Percentiles rank a stretch among this genome's conserved stretches.
Evolutionary conservation across 2,888 invertebrate species (phyloP).

Genomic region (Ochlodes sylvanus): DNA sequence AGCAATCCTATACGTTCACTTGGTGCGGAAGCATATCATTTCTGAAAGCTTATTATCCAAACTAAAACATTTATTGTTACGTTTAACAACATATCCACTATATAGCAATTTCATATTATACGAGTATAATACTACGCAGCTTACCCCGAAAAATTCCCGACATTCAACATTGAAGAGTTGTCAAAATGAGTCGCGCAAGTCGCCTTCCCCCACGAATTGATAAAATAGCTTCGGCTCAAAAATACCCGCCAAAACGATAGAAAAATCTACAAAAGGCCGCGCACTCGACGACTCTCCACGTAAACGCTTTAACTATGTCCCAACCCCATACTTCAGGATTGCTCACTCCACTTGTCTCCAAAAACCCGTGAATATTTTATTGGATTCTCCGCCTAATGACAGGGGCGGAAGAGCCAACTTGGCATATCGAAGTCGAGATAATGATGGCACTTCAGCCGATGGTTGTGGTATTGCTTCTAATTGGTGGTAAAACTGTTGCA

Average conservation of each 20-base stretch:
- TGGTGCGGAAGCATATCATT: too few species aligned
- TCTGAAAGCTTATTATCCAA: too few species aligned
- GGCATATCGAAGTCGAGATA: slow-evolving; percentile 66
- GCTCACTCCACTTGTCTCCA: slow-evolving; percentile 85
- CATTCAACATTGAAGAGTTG: slow-evolving; percentile 57
- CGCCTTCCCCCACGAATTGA: slow-evolving; percentile 70
- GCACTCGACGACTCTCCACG: slow-evolving; percentile 76
- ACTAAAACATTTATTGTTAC: too few species aligned
- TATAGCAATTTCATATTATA: neutral
- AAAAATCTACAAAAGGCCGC: slow-evolving; percentile 80
- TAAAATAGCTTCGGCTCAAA: slow-evolving; percentile 75
- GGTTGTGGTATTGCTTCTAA: slow-evolving; percentile 81
- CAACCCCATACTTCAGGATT: slow-evolving; percentile 80
- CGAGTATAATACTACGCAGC: neutral
- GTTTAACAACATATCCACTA: too few species aligned
- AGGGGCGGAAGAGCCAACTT: slow-evolving; percentile 63
- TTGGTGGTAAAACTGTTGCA: slow-evolving; percentile 84
- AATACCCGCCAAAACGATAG: slow-evolving; percentile 77
- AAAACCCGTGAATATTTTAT: slow-evolving; percentile 75
- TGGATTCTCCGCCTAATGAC: slow-evolving; percentile 68
- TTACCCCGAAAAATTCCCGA: slow-evolving; percentile 56
- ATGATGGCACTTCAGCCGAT: slow-evolving; percentile 82
- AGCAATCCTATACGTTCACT: too few species aligned
- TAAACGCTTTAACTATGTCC: slow-evolving; percentile 85
- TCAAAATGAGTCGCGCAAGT: slow-evolving; percentile 64